Evolutionary conservation across 2,888 invertebrate species (phyloP).

Genomic region (Pristionchus mayeri): DNA sequence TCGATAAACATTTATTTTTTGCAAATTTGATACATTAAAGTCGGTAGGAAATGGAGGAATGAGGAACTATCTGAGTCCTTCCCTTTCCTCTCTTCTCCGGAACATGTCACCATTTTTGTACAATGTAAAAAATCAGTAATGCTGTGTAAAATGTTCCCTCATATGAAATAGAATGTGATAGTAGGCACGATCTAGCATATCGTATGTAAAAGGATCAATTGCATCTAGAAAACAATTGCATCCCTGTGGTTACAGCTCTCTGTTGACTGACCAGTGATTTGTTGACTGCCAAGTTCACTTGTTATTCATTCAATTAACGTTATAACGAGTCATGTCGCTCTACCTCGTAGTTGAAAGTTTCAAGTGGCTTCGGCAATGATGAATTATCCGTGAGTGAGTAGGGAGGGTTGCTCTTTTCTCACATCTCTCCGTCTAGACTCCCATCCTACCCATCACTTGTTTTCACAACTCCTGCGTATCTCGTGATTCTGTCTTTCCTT

Average conservation of each 20-base stretch:
- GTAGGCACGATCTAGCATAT: neutral
- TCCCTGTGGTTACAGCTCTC: neutral
- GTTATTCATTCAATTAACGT: too few species aligned
- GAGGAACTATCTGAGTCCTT: neutral
- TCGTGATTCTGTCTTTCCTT: neutral
- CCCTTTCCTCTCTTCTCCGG: conserved; percentile 1
- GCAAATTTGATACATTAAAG: neutral
- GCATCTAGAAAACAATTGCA: neutral
- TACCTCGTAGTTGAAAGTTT: too few species aligned
- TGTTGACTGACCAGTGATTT: neutral
- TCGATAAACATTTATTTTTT: neutral
- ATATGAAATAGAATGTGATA: too few species aligned
- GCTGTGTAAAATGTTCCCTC: too few species aligned
- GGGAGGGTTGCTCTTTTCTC: neutral
- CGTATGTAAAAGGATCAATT: neutral
- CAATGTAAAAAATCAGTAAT: too few species aligned
- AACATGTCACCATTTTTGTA: too few species aligned
- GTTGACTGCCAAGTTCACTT: too few species aligned
- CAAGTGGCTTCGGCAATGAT: too few species aligned
- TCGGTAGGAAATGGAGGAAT: neutral
- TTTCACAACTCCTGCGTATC: neutral
- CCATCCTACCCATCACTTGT: neutral
- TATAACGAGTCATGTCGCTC: too few species aligned
- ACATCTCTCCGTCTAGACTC: neutral
- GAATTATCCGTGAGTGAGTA: neutral